Evolutionary conservation across 2,113 vertebrate species (phyloP).

Genomic region (Clarias macrocephalus): DNA sequence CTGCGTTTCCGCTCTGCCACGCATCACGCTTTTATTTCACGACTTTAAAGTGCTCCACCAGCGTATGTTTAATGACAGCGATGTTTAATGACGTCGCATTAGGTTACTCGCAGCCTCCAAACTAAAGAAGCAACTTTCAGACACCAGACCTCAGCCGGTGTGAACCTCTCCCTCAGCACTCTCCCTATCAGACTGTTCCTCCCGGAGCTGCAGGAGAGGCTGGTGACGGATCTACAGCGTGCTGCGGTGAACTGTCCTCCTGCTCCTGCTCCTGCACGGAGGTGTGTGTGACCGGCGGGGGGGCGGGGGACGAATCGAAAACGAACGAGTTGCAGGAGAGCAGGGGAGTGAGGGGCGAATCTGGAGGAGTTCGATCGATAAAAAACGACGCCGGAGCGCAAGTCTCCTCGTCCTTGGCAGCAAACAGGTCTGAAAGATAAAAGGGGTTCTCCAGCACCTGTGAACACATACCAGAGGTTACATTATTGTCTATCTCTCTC

Average conservation of each 20-base stretch:
- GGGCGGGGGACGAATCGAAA: not conserved
- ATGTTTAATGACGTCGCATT: not conserved
- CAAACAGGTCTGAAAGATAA: constrained; percentile 67
- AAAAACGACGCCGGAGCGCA: constrained; percentile 44
- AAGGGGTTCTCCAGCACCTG: constrained; percentile 76
- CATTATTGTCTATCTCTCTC: constrained; percentile 41
- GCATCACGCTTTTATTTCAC: no score
- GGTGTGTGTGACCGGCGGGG: not conserved
- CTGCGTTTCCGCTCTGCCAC: no score
- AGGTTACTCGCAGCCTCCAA: not conserved
- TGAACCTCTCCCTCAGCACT: not conserved
- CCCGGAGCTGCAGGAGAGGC: not conserved
- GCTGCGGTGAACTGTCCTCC: not conserved
- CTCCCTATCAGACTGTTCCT: not conserved
- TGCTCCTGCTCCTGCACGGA: not conserved
- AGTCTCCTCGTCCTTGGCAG: constrained; percentile 58
- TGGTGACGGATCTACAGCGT: not conserved
- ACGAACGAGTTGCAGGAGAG: constrained; percentile 33
- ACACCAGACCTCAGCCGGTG: not conserved
- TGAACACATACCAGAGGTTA: constrained; percentile 60
- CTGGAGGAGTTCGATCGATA: constrained; percentile 40
- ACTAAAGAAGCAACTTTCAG: not conserved
- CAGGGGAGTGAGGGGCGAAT: constrained; percentile 37
- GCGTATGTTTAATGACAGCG: no score
- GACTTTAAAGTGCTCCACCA: no score